Base-by-base conservation (phyloP, 2,113 vertebrate species). In the Varanus komodoensis region DNA sequence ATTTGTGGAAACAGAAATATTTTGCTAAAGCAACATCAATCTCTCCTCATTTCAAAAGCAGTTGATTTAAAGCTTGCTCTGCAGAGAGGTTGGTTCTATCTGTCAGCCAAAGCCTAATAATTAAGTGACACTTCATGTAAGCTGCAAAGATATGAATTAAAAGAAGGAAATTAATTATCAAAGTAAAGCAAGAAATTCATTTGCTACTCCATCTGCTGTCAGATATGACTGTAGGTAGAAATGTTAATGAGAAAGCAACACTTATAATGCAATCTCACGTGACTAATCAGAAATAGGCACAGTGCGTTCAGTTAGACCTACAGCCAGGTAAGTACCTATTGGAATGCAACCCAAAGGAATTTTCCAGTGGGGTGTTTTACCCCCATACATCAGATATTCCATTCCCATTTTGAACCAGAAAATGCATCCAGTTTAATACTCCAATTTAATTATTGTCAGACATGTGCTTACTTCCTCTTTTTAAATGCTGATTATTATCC, bases 21-120 rank as follows among this genome's bases (percentile, higher is more conserved):
- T 89, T 80, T 64, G 7, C 29, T 64, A 57, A 6, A 82, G 11
- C 88, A 89, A 87, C 17, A 1, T 25, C 6, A 89, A 8, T 87
- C 3, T 69, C 34, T 78, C 57, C 50, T 79, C 34, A 81, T 92
- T 88, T 91, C 29, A 77, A 87, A 89, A 88, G n/a, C 1, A 89
- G 29, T 3, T 86, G 52, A 3, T 29, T 82, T 87, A 74, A 91
- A 90, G 57, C 23, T 89, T 12, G 8, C 67, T 27, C 15, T 7
- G 6, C 8, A 54, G 50, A 67, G 77, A 80, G 1, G 19, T 11
- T 82, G 52, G 11, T 32, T 78, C 1, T 29, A 9, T 19, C 52
- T 1, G 19, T 84, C 86, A 88, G 50, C 57, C 44, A n/a, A 25
- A 1, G 6, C 48, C 1, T 84, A 48, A 64, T 32, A 86, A 82